These are phyloP conservation scores for Catharus fuscescens DNA, from an alignment of 2,113 vertebrate genomes.

Conservation along the genomic window DNA sequence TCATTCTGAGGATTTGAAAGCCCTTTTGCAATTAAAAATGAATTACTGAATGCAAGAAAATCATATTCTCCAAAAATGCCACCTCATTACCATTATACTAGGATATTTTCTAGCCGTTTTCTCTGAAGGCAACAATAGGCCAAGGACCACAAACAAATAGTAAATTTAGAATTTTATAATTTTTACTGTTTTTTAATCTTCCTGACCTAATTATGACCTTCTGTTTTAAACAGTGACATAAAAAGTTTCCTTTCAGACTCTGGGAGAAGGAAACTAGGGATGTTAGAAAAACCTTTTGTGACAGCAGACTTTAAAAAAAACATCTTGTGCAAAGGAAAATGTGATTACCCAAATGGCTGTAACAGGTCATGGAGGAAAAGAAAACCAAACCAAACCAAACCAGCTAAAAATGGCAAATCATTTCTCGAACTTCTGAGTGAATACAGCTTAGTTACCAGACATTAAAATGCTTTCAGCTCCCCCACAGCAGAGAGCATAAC, in stretches of 20 bases:
- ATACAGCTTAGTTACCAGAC: background rate
- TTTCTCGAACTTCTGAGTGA: background rate
- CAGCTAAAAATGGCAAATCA: background rate
- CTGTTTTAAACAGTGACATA: background rate
- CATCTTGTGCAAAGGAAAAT: background rate
- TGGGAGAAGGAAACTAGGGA: background rate
- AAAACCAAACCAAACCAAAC: background rate
- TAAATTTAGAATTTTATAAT: background rate
- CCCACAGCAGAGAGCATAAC: background rate
- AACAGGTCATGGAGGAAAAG: background rate
- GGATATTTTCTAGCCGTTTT: background rate
- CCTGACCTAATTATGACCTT: background rate
- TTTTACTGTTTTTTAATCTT: background rate
- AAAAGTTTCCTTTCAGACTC: background rate
- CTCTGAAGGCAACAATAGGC: background rate
- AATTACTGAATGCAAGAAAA: background rate
- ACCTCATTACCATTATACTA: background rate
- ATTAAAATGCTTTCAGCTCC: background rate
- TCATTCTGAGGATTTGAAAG: background rate
- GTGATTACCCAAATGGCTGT: background rate
- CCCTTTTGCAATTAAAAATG: background rate
- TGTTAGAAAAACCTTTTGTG: background rate
- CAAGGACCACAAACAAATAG: background rate
- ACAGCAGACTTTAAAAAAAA: background rate
- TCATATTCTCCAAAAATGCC: background rate